phyloP scores from a whole-genome alignment of 2,888 invertebrate genomes.

The Marronus borbonicus region DNA sequence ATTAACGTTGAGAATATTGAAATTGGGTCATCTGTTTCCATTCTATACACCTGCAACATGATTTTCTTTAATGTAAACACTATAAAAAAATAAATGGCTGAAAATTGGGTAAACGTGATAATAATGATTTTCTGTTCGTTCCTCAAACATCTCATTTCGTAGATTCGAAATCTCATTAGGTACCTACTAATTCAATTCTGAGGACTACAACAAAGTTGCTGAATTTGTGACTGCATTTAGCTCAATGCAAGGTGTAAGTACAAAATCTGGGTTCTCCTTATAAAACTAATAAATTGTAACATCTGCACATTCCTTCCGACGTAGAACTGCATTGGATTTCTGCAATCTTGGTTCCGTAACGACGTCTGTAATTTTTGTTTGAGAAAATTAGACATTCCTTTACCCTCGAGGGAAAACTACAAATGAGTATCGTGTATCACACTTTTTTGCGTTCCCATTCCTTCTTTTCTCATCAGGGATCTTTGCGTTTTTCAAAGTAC shows the following conservation, averaged over 20 bases:
- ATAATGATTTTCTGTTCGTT: no score
- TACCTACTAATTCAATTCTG: not conserved
- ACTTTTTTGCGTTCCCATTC: not conserved
- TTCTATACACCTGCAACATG: no score
- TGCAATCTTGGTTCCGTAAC: slow-evolving; percentile 28
- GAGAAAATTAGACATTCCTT: slow-evolving; percentile 39
- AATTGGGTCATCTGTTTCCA: no score
- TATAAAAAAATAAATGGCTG: no score
- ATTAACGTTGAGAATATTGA: no score
- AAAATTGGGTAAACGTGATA: no score
- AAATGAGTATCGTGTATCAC: slow-evolving; percentile 23
- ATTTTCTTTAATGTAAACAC: no score
- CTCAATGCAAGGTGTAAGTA: not conserved
- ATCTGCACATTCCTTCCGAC: slow-evolving; percentile 28
- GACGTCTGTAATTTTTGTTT: slow-evolving; percentile 30
- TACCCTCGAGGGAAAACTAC: slow-evolving; percentile 14
- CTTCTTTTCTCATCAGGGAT: not conserved
- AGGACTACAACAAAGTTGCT: not conserved
- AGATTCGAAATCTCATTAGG: not conserved
- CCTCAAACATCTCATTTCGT: no score
- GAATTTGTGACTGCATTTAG: slow-evolving; percentile 8
- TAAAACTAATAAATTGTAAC: slow-evolving; percentile 37
- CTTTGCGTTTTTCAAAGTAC: not conserved
- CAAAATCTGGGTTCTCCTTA: slow-evolving; percentile 10
- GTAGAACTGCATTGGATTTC: slow-evolving; percentile 8